Evolutionary conservation across 2,113 vertebrate species (phyloP).

Genomic region (Garra rufa): DNA sequence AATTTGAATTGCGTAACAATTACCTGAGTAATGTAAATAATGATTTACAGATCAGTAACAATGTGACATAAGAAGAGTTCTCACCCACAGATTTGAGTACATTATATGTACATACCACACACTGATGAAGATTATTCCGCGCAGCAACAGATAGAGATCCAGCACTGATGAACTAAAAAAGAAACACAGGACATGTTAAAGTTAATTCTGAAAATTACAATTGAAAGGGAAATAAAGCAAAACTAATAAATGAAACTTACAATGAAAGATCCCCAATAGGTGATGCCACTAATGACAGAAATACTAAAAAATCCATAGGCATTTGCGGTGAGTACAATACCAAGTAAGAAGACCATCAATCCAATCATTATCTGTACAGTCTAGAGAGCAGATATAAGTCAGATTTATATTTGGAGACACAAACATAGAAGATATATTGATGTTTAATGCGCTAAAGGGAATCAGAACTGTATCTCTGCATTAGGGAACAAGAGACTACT

Average conservation of each 20-base stretch:
- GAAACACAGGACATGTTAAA: not conserved
- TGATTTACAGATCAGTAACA: not conserved
- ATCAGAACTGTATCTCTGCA: no score
- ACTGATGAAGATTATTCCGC: not conserved
- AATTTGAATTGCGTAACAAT: not conserved
- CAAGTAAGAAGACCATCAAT: constrained; percentile 8
- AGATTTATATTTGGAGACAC: not conserved
- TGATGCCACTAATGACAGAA: not conserved
- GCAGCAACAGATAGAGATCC: constrained; percentile 48
- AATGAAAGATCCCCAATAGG: constrained; percentile 29
- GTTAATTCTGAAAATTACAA: not conserved
- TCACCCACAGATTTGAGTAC: not conserved
- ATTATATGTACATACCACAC: constrained; percentile 39
- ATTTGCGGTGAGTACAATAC: not conserved
- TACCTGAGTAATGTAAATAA: no score
- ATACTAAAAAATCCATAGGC: rapidly evolving
- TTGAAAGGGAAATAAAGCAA: not conserved
- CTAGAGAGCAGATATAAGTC: not conserved
- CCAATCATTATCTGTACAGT: constrained; percentile 49
- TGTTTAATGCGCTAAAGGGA: not conserved
- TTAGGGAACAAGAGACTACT: not conserved
- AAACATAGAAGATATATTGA: not conserved
- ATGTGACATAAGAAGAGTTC: not conserved
- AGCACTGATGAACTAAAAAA: constrained; percentile 43
- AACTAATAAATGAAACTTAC: constrained; percentile 35